Percentiles rank a stretch among this genome's conserved stretches.
These are phyloP conservation scores for Diploscapter pachys DNA, from an alignment of 1,140 invertebrate species.

Conservation along the genomic window DNA sequence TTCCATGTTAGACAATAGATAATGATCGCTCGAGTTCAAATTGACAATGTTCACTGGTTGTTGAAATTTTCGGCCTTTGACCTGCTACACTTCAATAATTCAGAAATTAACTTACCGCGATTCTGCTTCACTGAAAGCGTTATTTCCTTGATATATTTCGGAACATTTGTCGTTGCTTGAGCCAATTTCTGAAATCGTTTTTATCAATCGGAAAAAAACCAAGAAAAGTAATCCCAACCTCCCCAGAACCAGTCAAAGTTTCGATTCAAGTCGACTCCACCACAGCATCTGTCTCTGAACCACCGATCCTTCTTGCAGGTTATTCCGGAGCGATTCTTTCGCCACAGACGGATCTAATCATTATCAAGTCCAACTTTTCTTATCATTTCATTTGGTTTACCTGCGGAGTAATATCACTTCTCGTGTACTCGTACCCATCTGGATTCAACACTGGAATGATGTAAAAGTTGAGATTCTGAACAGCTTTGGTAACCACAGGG, in stretches of 20 bases:
- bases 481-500: constrained; percentile 48
- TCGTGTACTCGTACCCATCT: constrained; percentile 59
- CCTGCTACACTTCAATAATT: too few species aligned
- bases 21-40: too few species aligned
- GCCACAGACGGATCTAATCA: constrained; percentile 51
- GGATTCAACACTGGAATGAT: constrained; percentile 63
- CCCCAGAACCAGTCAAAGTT: constrained; percentile 59
- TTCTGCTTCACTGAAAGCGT: constrained; percentile 38
- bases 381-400: constrained; percentile 2
- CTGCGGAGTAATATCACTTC: constrained; percentile 53
- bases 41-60: too few species aligned
- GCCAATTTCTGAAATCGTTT: constrained; percentile 45
- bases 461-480: constrained; percentile 61
- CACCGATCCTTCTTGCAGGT: constrained; percentile 57
- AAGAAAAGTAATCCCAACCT: constrained; percentile 27
- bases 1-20: too few species aligned
- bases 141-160: constrained; percentile 54
- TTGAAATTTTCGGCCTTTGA: too few species aligned
- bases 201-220: background rate
- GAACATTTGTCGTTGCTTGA: constrained; percentile 54
- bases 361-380: background rate
- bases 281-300: constrained; percentile 54
- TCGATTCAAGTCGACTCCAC: constrained; percentile 55
- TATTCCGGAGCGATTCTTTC: constrained; percentile 51
- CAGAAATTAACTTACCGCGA: constrained; percentile 1